Conservation (phyloP, 2,113 vertebrate species). For the Planiliza haematocheilus region DNA sequence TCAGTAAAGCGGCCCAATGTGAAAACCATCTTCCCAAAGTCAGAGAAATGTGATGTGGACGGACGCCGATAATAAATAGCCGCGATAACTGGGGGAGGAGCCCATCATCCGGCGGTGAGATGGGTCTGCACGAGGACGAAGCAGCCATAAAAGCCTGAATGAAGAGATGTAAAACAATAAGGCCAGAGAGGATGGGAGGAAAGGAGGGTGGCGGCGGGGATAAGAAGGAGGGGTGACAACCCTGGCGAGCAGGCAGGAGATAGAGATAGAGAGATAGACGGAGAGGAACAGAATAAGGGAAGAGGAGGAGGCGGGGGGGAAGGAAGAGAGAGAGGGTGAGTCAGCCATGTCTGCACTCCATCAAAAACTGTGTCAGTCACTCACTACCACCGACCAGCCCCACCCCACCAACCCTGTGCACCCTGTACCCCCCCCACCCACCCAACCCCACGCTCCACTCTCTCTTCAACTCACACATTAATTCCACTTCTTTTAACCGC, state of each 20-base stretch:
- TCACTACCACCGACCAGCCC: conserved; percentile 49
- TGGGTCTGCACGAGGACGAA: conserved; percentile 79
- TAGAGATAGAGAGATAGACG: conserved; percentile 57
- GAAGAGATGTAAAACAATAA: conserved; percentile 83
- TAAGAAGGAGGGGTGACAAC: conserved; percentile 40
- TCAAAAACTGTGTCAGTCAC: conserved; percentile 81
- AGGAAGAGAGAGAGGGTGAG: conserved; percentile 63
- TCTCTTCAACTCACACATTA: conserved; percentile 75
- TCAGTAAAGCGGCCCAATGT: conserved; percentile 74
- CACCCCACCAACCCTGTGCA: conserved; percentile 53
- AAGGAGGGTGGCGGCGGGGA: not conserved
- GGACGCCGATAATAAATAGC: conserved; percentile 78
- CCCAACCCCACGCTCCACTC: conserved; percentile 31
- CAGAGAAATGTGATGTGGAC: conserved; percentile 79
- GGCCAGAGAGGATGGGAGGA: conserved; percentile 64
- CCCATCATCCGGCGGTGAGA: conserved; percentile 75
- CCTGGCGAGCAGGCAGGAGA: conserved; percentile 39
- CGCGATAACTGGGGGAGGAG: conserved; percentile 77
- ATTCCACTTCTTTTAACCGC: conserved; percentile 81
- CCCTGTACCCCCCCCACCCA: conserved; percentile 1
- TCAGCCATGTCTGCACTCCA: conserved; percentile 80
- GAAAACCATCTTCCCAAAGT: conserved; percentile 83
- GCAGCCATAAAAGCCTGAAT: conserved; percentile 80
- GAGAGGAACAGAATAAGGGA: conserved; percentile 49
- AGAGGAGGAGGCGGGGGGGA: conserved; percentile 43